A percentile compares a stretch with the other conserved stretches of the same genome.
These are phyloP conservation scores for Betta splendens DNA, from an alignment of 2,797 vertebrate genomes.

Conservation along the genomic window DNA sequence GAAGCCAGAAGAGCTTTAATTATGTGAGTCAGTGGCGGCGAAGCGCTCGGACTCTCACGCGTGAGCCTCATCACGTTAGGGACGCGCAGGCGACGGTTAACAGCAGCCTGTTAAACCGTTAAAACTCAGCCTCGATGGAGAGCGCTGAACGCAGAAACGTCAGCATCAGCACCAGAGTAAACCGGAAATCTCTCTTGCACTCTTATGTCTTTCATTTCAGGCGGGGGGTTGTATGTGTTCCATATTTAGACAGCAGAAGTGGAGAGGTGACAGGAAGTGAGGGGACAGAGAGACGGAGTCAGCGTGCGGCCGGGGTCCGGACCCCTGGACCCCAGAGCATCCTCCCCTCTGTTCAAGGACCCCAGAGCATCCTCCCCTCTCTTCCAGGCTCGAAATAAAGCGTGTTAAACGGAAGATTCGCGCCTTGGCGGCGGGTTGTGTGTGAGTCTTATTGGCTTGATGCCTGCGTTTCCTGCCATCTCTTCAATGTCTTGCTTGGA, in stretches of 20 bases:
- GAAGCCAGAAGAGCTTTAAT: conserved; percentile 46
- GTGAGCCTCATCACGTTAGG: conserved; percentile 9
- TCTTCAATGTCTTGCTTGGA: too few species aligned
- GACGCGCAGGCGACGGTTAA: conserved; percentile 11
- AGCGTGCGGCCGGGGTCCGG: not conserved
- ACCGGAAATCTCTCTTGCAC: too few species aligned
- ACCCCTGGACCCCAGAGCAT: too few species aligned
- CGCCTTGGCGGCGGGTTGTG: too few species aligned
- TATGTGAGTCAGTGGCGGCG: conserved; percentile 35
- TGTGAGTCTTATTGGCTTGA: too few species aligned
- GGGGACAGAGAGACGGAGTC: not conserved
- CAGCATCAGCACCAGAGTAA: not conserved
- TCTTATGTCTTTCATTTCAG: too few species aligned
- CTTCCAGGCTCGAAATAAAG: too few species aligned
- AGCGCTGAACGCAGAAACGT: conserved; percentile 13
- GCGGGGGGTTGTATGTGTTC: not conserved
- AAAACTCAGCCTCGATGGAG: conserved; percentile 11
- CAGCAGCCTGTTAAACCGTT: conserved; percentile 10
- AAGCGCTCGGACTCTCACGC: conserved; percentile 23
- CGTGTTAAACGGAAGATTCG: too few species aligned
- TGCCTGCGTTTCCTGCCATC: too few species aligned
- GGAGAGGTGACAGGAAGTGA: not conserved
- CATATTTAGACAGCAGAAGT: not conserved
- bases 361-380: too few species aligned
- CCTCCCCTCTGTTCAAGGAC: too few species aligned